These are phyloP conservation scores for Neolamprologus multifasciatus DNA, from an alignment of 2,797 vertebrate species.

Conservation along the genomic window DNA sequence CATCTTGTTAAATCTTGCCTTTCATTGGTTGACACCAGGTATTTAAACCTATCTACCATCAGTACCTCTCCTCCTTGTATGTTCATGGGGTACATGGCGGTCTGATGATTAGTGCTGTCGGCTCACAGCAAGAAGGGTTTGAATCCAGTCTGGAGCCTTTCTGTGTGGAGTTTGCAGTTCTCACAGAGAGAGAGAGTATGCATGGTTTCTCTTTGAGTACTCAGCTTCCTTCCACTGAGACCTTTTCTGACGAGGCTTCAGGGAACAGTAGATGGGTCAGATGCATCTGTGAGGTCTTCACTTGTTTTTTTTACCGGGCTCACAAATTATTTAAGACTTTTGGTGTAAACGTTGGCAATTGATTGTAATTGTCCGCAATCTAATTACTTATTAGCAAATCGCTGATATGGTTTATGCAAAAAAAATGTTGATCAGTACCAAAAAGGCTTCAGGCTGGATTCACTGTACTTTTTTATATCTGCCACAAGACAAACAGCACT, in stretches of 20 bases:
- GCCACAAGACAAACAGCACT: neutral
- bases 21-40: neutral
- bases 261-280: neutral
- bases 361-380: fast-evolving
- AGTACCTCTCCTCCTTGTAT: neutral
- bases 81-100: neutral
- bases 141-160: neutral
- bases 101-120: neutral
- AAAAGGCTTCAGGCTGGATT: neutral
- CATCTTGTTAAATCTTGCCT: neutral
- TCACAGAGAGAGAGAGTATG: neutral
- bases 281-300: neutral
- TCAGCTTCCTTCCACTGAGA: neutral
- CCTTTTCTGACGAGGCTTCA: neutral
- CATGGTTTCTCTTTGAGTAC: neutral
- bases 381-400: neutral
- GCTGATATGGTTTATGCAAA: neutral
- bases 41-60: neutral
- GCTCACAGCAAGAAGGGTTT: neutral
- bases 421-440: neutral
- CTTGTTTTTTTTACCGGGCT: neutral
- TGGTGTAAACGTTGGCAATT: neutral
- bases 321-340: neutral
- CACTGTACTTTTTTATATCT: neutral
- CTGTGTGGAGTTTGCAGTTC: neutral